Percentiles rank a stretch among this genome's conserved stretches.
These are phyloP conservation scores for Neocloeon triangulifer DNA, from an alignment of 1,140 invertebrate species.

Conservation along the genomic window DNA sequence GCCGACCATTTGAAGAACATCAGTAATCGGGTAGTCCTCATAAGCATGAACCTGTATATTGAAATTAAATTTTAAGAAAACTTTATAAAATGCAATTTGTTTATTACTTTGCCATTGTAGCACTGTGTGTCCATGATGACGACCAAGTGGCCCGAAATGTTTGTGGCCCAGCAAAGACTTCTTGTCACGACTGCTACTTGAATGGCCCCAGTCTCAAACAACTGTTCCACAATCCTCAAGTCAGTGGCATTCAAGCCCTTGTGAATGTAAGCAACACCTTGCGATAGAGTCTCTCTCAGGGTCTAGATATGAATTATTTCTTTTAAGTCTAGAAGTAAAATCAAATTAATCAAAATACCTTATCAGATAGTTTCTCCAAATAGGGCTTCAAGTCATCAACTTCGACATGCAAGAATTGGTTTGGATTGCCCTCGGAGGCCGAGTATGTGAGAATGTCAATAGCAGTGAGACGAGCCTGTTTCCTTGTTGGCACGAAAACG, in stretches of 20 bases:
- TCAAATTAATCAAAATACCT: constrained; percentile 20
- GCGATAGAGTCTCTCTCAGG: constrained; percentile 60
- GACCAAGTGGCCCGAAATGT: constrained; percentile 72
- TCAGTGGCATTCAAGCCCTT: constrained; percentile 75
- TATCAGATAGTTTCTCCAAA: constrained; percentile 66
- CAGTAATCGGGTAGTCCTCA: constrained; percentile 94
- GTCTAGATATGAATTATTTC: constrained; percentile 23
- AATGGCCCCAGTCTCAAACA: constrained; percentile 82
- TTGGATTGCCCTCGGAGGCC: constrained; percentile 62
- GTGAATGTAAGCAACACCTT: constrained; percentile 94
- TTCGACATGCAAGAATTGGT: constrained; percentile 71
- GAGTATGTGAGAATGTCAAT: constrained; percentile 88
- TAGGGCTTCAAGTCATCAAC: constrained; percentile 74
- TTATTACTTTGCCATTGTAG: constrained; percentile 70
- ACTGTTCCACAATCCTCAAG: constrained; percentile 68
- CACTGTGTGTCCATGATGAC: constrained; percentile 95
- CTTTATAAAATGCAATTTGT: background rate
- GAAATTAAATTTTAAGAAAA: constrained; percentile 2
- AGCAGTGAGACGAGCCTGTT: constrained; percentile 81
- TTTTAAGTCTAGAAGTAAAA: background rate
- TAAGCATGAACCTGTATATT: constrained; percentile 45
- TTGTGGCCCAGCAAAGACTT: constrained; percentile 80
- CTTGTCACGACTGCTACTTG: constrained; percentile 83
- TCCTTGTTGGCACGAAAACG: constrained; percentile 90
- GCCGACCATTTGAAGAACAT: constrained; percentile 95